phyloP scores from a whole-genome alignment of 2,888 invertebrate species.

The Cheilosia impressa region DNA sequence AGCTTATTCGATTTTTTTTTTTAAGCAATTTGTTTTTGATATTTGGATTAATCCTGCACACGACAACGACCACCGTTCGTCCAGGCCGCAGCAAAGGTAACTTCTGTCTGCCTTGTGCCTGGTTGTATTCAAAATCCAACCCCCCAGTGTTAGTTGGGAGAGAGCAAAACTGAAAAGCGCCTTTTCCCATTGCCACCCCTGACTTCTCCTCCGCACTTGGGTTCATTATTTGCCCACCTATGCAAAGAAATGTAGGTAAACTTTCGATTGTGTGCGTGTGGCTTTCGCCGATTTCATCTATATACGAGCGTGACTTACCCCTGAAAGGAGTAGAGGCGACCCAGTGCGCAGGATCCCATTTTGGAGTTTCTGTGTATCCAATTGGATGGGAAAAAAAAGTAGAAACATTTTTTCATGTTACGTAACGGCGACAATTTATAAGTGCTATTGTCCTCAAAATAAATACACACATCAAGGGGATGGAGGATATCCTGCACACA shows the following conservation, averaged over 20 bases:
- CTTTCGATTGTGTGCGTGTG: constrained; percentile 23
- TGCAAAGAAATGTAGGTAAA: constrained; percentile 53
- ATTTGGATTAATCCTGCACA: constrained; percentile 76
- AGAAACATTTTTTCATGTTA: constrained; percentile 55
- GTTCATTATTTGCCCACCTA: constrained; percentile 17
- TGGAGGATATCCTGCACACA: constrained; percentile 21
- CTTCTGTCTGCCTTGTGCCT: constrained; percentile 82
- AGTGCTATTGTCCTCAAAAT: constrained; percentile 71
- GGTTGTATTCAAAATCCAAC: constrained; percentile 76
- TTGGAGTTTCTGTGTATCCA: constrained; percentile 69
- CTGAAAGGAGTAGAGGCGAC: constrained; percentile 61
- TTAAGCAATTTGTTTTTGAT: constrained; percentile 49
- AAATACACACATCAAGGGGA: constrained; percentile 13
- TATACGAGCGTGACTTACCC: constrained; percentile 48
- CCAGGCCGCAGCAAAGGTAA: constrained; percentile 84
- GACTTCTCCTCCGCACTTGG: constrained; percentile 44
- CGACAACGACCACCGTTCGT: constrained; percentile 82
- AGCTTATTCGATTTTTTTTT: constrained; percentile 48
- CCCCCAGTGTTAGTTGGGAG: constrained; percentile 67
- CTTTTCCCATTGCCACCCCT: constrained; percentile 52
- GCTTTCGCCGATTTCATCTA: constrained; percentile 40
- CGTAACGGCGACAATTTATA: constrained; percentile 66
- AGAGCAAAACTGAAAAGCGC: constrained; percentile 63
- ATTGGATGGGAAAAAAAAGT: constrained; percentile 60
- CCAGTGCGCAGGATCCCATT: constrained; percentile 65